A percentile compares a stretch with the other conserved stretches of the same genome.
Evolutionary conservation across 2,888 invertebrate genomes (phyloP).

Genomic region (Leucania comma): DNA sequence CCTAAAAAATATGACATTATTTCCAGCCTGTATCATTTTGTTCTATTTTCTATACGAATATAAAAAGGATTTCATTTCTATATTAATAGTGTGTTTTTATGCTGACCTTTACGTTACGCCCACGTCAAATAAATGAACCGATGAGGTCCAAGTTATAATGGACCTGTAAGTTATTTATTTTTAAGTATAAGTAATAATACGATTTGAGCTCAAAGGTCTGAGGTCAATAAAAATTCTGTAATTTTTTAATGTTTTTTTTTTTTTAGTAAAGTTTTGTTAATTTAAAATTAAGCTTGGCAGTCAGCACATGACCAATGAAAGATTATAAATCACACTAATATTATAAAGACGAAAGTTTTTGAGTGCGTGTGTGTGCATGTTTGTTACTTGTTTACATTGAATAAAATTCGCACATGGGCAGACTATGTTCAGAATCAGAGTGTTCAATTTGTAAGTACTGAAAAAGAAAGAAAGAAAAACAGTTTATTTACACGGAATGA

Average conservation of each 20-base stretch:
- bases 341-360: no score
- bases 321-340: no score
- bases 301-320: no score
- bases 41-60: background rate
- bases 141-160: constrained; percentile 14
- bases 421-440: no score
- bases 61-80: constrained; percentile 8
- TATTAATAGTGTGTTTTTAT: constrained; percentile 10
- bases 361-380: no score
- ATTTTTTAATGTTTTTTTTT: background rate
- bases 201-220: background rate
- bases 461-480: no score
- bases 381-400: no score
- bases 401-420: no score
- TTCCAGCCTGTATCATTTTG: background rate
- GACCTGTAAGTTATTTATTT: constrained; percentile 15
- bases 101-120: constrained; percentile 41
- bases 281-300: no score
- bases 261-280: no score
- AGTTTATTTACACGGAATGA: no score
- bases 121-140: constrained; percentile 14
- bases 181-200: background rate
- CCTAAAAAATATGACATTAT: constrained; percentile 4
- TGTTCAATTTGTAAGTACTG: no score
- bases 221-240: background rate